phyloP scores from a whole-genome alignment of 2,113 vertebrate genomes.

The Donacobius atricapilla region DNA sequence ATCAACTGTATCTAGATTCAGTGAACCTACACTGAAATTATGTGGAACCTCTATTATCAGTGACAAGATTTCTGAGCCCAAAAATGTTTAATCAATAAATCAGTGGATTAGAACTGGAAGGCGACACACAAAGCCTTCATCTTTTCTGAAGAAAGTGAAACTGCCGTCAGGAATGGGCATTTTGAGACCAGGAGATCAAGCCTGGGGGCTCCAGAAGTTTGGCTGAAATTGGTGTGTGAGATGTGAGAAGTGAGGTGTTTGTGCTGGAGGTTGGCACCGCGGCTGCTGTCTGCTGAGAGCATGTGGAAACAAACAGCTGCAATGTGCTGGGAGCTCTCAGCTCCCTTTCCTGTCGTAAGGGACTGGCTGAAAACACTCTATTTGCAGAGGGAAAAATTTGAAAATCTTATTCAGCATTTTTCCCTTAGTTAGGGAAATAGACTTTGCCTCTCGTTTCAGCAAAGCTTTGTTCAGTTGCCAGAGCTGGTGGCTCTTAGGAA shows the following conservation, averaged over 20 bases:
- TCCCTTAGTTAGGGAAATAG: neutral
- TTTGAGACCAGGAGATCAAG: neutral
- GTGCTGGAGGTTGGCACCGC: accelerated
- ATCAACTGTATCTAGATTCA: neutral
- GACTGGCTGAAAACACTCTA: neutral
- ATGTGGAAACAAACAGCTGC: neutral
- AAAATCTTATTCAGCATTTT: conserved; percentile 28
- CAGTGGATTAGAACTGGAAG: neutral
- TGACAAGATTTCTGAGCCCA: neutral
- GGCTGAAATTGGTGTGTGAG: neutral
- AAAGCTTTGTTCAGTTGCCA: neutral
- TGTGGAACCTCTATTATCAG: neutral
- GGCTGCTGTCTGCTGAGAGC: neutral
- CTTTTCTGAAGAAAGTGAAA: neutral
- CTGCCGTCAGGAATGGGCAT: neutral
- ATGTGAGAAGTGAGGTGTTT: neutral
- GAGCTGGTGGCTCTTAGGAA: neutral
- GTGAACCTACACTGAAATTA: neutral
- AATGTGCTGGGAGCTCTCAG: neutral
- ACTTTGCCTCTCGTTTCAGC: neutral
- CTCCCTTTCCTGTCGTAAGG: neutral
- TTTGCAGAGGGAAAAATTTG: neutral
- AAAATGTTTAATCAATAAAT: neutral
- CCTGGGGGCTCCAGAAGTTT: neutral
- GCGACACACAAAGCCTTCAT: neutral